These are phyloP conservation scores for Copidosoma aretas DNA, from an alignment of 2,888 invertebrate genomes.

Conservation along the genomic window DNA sequence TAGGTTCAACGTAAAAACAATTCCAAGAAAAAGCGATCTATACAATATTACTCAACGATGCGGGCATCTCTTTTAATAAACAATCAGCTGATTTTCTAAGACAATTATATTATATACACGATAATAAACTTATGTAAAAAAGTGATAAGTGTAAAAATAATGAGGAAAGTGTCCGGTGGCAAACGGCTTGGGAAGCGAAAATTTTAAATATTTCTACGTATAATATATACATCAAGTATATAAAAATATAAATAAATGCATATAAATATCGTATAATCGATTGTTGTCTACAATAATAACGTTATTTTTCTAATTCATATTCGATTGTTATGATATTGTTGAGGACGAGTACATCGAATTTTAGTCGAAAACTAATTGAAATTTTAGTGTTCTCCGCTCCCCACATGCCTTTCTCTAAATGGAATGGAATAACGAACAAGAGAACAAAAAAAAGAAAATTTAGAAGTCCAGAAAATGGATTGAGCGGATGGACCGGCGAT, in stretches of 20 bases:
- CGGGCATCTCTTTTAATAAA: constrained; percentile 37
- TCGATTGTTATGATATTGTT: constrained; percentile 62
- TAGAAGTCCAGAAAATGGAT: constrained; percentile 9
- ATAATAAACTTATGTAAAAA: constrained; percentile 31
- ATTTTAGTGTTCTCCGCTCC: constrained; percentile 34
- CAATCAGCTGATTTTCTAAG: constrained; percentile 31
- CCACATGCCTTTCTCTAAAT: constrained; percentile 42
- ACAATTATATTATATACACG: constrained; percentile 35
- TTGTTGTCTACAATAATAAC: constrained; percentile 62
- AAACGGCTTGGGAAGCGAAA: constrained; percentile 29
- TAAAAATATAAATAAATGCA: constrained; percentile 35
- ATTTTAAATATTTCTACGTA: constrained; percentile 38
- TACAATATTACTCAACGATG: constrained; percentile 36
- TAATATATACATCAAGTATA: constrained; percentile 41
- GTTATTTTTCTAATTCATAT: constrained; percentile 63
- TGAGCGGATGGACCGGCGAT: constrained; percentile 18
- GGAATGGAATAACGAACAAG: constrained; percentile 12
- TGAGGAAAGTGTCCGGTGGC: constrained; percentile 21
- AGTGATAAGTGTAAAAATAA: constrained; percentile 30
- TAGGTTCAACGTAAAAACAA: constrained; percentile 36
- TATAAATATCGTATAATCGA: constrained; percentile 56
- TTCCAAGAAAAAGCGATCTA: constrained; percentile 21
- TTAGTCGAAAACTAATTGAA: constrained; percentile 47
- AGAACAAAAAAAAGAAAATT: constrained; percentile 16
- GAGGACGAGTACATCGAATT: constrained; percentile 60